Evolutionary conservation across 2,797 vertebrate genomes (phyloP).

Genomic region (Mastacembelus armatus): DNA sequence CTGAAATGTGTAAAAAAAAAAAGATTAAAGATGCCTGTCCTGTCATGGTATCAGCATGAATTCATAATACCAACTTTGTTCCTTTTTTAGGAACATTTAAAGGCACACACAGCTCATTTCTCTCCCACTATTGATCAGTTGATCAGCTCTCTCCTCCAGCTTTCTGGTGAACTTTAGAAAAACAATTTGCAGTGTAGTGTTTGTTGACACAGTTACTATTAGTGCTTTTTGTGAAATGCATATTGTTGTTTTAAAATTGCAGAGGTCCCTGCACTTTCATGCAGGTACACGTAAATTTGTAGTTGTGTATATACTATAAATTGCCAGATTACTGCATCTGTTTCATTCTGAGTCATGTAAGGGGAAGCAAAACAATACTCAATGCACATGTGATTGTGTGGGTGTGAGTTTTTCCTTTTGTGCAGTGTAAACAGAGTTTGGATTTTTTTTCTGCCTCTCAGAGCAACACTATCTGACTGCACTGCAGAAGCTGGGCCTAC

Average conservation of each 20-base stretch:
- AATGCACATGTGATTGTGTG: constrained; percentile 2
- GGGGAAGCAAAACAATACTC: constrained; percentile 2
- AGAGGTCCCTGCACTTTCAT: neutral
- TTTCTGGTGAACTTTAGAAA: neutral
- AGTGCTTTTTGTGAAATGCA: neutral
- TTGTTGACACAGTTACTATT: neutral
- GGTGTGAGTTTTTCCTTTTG: constrained; percentile 8
- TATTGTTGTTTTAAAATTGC: constrained; percentile 1
- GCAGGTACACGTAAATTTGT: neutral
- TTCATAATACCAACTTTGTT: no score
- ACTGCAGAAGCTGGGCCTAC: constrained; percentile 86
- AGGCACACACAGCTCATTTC: no score
- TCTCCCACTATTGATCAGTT: no score
- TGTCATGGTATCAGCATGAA: no score
- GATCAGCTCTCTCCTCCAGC: neutral
- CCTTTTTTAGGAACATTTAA: no score
- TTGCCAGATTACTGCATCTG: neutral
- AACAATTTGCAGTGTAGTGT: neutral
- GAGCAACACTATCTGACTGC: constrained; percentile 87
- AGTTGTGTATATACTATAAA: no score
- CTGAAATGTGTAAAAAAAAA: no score
- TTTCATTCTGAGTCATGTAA: neutral
- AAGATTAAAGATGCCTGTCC: no score
- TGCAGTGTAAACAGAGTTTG: constrained; percentile 20
- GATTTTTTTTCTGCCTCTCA: constrained; percentile 63